Base-by-base conservation (phyloP, 2,888 invertebrate genomes). In the Dasypogon diadema region DNA sequence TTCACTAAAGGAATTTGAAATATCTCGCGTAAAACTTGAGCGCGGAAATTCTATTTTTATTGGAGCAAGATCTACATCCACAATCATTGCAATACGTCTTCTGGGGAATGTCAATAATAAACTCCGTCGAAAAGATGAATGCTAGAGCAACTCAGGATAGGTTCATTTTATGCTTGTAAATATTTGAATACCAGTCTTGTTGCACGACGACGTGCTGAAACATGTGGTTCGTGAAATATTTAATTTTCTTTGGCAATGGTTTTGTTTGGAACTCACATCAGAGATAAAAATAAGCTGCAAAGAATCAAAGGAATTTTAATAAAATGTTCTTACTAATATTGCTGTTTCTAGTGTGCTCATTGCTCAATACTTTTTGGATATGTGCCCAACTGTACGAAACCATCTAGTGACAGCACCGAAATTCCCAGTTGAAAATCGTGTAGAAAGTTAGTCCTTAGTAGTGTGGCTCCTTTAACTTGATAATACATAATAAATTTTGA, bases 11-110 rank as follows among this genome's bases (percentile, higher is more conserved):
- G 42, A 12, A 3, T 42, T 5, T 30, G 34, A 6, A 42, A 42
- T 42, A 12, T 12, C 42, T 30, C n/a, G 3, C 42, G 5, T 30
- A 5, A 42, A 42, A 12, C 3, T 12, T 12, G 3, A 24, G 24
- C 18, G 55, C 6, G n/a, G n/a, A 73, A 55, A 73, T 73, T 55
- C 37, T 56, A 73, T 37, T 56, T 56, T 73, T 42, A 55, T 73
- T 73, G 55, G 21, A 30, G 34, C n/a, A 18, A 37, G 37, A 73
- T 56, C 56, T 56, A 2, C 21, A 2, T 3, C 8, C 4, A 14
- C 6, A 12, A 2, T 12, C n/a, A 12, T 42, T 3, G 8, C 12
- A 42, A 3, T 42, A 12, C 3, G 42, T 42, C 3, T 12, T 1
- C 2, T 3, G 8, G 42, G 8, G 0, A 1, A 12, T 1, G 2